Evolutionary conservation across 2,113 vertebrate genomes (phyloP).

Genomic region (Amblyopsis rosae): DNA sequence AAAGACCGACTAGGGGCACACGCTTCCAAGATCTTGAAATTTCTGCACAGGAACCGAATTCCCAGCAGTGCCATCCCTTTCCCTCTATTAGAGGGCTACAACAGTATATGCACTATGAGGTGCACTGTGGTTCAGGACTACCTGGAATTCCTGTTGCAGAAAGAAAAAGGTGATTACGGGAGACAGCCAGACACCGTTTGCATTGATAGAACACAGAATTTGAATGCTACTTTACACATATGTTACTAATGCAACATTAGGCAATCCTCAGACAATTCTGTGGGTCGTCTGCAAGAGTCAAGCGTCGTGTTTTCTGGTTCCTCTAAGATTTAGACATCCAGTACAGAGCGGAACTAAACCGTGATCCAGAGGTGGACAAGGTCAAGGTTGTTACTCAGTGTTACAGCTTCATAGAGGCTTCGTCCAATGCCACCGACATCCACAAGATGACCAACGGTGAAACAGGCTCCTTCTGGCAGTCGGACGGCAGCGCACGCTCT

Average conservation of each 20-base stretch:
- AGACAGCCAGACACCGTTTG: background rate
- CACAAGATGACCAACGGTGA: constrained; percentile 96
- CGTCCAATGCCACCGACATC: constrained; percentile 88
- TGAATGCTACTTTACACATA: background rate
- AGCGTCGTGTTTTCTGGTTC: background rate
- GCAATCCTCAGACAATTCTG: background rate
- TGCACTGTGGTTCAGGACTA: constrained; percentile 89
- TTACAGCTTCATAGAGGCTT: constrained; percentile 90
- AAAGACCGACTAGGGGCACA: constrained; percentile 87
- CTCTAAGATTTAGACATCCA: constrained; percentile 78
- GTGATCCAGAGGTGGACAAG: constrained; percentile 86
- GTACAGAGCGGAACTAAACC: constrained; percentile 81
- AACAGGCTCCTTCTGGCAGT: constrained; percentile 94
- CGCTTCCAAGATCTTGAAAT: constrained; percentile 89
- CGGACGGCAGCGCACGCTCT: constrained; percentile 92
- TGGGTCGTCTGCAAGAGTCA: background rate
- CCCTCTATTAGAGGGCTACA: constrained; percentile 91
- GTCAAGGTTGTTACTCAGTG: constrained; percentile 92
- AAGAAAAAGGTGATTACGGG: constrained; percentile 84
- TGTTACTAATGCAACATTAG: background rate
- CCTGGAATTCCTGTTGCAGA: constrained; percentile 87
- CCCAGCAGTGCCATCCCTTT: constrained; percentile 89
- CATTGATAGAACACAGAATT: background rate
- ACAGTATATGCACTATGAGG: constrained; percentile 92
- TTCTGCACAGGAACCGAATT: constrained; percentile 92